phyloP scores from a whole-genome alignment of 37 sponge, comb jelly and placozoan species.

The Aphrocallistes beatrix region DNA sequence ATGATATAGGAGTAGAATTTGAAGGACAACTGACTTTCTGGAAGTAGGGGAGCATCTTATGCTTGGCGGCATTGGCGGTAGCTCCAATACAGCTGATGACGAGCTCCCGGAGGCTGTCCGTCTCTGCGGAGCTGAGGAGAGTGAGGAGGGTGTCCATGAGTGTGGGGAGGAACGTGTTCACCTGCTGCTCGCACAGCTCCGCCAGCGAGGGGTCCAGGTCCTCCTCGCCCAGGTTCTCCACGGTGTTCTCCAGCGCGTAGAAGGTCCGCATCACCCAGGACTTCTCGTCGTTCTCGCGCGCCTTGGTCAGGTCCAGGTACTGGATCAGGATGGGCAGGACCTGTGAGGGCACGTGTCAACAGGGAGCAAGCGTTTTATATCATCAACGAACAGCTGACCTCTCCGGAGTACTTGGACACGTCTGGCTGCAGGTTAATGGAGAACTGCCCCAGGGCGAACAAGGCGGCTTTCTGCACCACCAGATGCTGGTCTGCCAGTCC shows the following conservation, averaged over 20 bases:
- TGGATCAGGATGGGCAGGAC: slow-evolving; percentile 61
- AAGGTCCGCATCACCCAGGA: slow-evolving; percentile 62
- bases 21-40: slow-evolving; percentile 21
- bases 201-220: neutral
- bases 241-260: slow-evolving; percentile 87
- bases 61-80: slow-evolving; percentile 64
- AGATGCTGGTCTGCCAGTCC: slow-evolving; percentile 44
- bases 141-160: neutral
- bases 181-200: slow-evolving; percentile 9
- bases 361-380: too few species aligned
- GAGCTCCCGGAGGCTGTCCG: slow-evolving; percentile 42
- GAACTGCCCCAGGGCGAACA: slow-evolving; percentile 93
- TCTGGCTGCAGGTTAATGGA: slow-evolving; percentile 80
- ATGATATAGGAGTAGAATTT: neutral
- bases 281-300: slow-evolving; percentile 12
- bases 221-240: slow-evolving; percentile 66
- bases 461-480: slow-evolving; percentile 79
- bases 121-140: neutral
- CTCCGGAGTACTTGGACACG: slow-evolving; percentile 37
- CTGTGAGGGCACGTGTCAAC: too few species aligned
- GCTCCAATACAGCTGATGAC: slow-evolving; percentile 86
- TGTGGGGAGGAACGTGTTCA: neutral
- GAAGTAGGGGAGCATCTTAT: slow-evolving; percentile 62
- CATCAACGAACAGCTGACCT: neutral
- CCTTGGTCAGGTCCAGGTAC: slow-evolving; percentile 34